Conservation (phyloP, 2,888 invertebrate species). For the Sinelater perroti region DNA sequence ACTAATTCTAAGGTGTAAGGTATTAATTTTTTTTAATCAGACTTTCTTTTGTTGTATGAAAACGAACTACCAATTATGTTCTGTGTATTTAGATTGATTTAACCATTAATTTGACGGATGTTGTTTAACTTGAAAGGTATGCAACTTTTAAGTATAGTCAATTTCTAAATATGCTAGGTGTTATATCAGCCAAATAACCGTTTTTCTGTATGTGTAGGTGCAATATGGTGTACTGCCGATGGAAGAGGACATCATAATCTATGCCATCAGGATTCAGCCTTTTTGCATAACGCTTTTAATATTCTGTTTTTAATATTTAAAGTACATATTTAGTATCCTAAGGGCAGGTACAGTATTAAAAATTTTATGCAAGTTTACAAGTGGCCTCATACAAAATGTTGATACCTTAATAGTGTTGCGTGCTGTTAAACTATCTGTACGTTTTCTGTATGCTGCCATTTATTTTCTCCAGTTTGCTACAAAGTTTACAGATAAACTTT, state of each 20-base stretch:
- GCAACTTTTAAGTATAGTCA: no score
- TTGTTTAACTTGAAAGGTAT: no score
- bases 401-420: no score
- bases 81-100: neutral
- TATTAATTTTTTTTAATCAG: no score
- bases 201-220: conserved; percentile 42
- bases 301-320: conserved; percentile 31
- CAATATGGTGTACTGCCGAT: neutral
- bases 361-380: conserved; percentile 26
- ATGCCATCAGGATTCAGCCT: no score
- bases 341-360: conserved; percentile 43
- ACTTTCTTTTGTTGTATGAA: no score
- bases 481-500: conserved; percentile 12
- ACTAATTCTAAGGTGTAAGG: no score
- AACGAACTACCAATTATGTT: neutral
- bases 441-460: conserved; percentile 19
- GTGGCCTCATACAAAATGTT: conserved; percentile 20
- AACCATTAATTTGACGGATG: no score
- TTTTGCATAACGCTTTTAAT: conserved; percentile 32
- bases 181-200: conserved; percentile 34
- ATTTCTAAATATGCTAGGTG: no score
- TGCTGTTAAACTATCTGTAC: neutral
- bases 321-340: conserved; percentile 36
- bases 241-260: conserved; percentile 29
- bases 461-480: conserved; percentile 26